Evolutionary conservation across 2,797 vertebrate genomes (phyloP).

Genomic region (Myotis vivesi): DNA sequence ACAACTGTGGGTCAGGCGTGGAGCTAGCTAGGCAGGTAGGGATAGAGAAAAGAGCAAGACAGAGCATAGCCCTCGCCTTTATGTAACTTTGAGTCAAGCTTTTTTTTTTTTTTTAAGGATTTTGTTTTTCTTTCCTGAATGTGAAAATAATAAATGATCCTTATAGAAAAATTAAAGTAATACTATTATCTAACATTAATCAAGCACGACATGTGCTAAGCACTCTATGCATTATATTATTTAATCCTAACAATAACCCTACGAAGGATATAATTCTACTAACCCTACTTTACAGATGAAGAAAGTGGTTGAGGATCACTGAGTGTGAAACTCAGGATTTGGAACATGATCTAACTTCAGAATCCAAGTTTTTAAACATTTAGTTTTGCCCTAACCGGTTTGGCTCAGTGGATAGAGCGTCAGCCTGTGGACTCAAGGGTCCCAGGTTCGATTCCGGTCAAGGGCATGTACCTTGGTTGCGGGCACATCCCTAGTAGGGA

Average conservation of each 20-base stretch:
- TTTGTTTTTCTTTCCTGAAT: constrained; percentile 3
- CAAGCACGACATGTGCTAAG: not conserved
- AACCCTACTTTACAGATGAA: not conserved
- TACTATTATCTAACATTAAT: not conserved
- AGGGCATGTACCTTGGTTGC: no score
- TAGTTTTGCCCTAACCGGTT: no score
- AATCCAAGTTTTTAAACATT: not conserved
- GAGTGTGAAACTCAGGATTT: not conserved
- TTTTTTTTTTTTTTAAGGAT: not conserved
- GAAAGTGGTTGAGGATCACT: not conserved
- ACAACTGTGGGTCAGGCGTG: not conserved
- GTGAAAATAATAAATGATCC: constrained; percentile 12
- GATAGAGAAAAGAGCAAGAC: not conserved
- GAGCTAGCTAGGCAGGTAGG: not conserved
- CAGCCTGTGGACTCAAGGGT: no score
- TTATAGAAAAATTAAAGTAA: constrained; percentile 20
- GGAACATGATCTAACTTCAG: not conserved
- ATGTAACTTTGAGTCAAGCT: not conserved
- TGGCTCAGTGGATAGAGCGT: no score
- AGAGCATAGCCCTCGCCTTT: not conserved
- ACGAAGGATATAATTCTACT: not conserved
- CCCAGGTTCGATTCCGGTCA: no score
- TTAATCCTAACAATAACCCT: not conserved
- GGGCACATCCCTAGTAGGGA: no score
- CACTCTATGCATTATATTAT: not conserved